phyloP scores from a whole-genome alignment of 2,888 invertebrate genomes.

The Pedicia rivosa region DNA sequence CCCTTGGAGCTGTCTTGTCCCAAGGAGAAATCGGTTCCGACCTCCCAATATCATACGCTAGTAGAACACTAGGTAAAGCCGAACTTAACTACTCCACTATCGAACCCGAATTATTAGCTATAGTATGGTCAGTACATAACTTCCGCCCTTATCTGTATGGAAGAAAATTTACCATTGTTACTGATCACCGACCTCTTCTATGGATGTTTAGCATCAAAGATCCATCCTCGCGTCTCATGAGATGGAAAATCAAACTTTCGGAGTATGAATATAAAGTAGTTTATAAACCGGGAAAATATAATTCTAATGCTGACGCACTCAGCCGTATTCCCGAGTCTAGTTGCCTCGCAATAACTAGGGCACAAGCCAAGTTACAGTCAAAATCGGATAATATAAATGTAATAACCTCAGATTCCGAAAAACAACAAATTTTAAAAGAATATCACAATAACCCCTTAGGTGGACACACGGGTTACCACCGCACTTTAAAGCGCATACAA shows the following conservation, averaged over 20 bases:
- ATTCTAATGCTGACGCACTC: slow-evolving; percentile 12
- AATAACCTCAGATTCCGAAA: too few relatives aligned
- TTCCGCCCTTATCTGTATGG: slow-evolving; percentile 17
- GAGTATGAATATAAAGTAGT: slow-evolving; percentile 16
- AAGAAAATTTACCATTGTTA: slow-evolving; percentile 15
- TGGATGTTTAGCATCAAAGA: slow-evolving; percentile 15
- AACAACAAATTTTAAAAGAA: too few relatives aligned
- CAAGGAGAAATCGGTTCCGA: not conserved
- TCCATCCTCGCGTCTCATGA: slow-evolving; percentile 14
- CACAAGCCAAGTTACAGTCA: too few relatives aligned
- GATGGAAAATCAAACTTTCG: slow-evolving; percentile 17
- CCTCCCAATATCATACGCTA: slow-evolving; percentile 15
- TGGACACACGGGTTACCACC: too few relatives aligned
- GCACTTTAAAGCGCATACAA: too few relatives aligned
- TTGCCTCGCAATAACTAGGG: too few relatives aligned
- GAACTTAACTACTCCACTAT: slow-evolving; percentile 10
- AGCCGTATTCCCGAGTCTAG: too few relatives aligned
- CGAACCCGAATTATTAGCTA: slow-evolving; percentile 7
- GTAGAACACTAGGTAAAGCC: slow-evolving; percentile 14
- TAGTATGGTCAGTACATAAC: slow-evolving; percentile 8
- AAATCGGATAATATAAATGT: too few relatives aligned
- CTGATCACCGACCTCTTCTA: slow-evolving; percentile 17
- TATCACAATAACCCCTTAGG: too few relatives aligned
- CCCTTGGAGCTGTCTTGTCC: slow-evolving; percentile 14
- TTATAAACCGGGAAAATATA: slow-evolving; percentile 13